Percentiles rank a stretch among this genome's conserved stretches.
phyloP scores from a whole-genome alignment of 2,888 invertebrate genomes.

The Drosophila falleni region DNA sequence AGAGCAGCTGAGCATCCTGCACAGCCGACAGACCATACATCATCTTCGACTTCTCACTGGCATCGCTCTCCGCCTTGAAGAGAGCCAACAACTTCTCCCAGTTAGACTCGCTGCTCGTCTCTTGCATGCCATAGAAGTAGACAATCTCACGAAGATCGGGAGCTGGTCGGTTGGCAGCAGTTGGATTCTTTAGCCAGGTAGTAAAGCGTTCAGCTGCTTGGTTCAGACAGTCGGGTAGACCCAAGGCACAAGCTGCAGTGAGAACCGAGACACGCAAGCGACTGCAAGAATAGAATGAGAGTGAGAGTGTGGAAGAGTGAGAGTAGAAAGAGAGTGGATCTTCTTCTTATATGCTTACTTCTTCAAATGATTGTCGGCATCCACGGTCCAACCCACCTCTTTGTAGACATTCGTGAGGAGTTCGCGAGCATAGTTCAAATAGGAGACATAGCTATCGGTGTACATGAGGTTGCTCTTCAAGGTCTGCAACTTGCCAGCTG shows the following conservation, averaged over 20 bases:
- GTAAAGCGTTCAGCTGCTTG: conserved; percentile 87
- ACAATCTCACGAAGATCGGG: conserved; percentile 89
- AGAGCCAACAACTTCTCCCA: conserved; percentile 91
- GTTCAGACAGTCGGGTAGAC: conserved; percentile 87
- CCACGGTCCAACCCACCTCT: conserved; percentile 88
- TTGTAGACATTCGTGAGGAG: conserved; percentile 87
- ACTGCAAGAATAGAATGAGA: conserved; percentile 84
- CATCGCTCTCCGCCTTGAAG: conserved; percentile 90
- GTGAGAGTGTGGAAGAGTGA: too few relatives aligned
- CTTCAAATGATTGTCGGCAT: conserved; percentile 83
- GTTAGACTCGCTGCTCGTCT: conserved; percentile 87
- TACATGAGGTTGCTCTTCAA: conserved; percentile 87
- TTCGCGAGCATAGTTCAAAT: conserved; percentile 87
- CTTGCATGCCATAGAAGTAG: conserved; percentile 90
- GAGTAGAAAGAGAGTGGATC: not conserved
- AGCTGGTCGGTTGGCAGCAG: conserved; percentile 84
- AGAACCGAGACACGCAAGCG: conserved; percentile 88
- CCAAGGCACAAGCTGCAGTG: conserved; percentile 88
- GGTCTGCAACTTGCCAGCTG: conserved; percentile 86
- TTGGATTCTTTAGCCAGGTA: conserved; percentile 87
- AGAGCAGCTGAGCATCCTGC: conserved; percentile 88
- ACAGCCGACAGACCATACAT: conserved; percentile 90
- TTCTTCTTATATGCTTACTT: conserved; percentile 70
- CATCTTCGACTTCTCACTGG: conserved; percentile 91
- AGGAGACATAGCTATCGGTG: conserved; percentile 86